These are phyloP conservation scores for Lasius fuliginosus DNA, from an alignment of 2,888 invertebrate genomes.

Conservation along the genomic window DNA sequence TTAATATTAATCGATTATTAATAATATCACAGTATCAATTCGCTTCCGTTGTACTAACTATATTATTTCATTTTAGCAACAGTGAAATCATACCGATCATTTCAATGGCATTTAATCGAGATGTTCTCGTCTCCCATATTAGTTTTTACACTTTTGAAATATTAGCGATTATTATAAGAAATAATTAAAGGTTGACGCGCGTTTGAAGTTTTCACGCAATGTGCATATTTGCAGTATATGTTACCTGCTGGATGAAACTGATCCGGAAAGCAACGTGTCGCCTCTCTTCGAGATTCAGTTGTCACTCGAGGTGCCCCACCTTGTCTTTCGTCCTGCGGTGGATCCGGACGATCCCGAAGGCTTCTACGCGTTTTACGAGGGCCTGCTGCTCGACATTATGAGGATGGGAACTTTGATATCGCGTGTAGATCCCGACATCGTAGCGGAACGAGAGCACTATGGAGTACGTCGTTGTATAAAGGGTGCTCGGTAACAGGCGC, in stretches of 20 bases:
- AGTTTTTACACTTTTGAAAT: neutral
- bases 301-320: constrained; percentile 91
- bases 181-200: neutral
- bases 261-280: constrained; percentile 87
- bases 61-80: no score
- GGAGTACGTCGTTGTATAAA: constrained; percentile 75
- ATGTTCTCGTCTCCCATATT: neutral
- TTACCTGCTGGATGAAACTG: constrained; percentile 89
- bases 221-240: constrained; percentile 86
- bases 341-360: constrained; percentile 90
- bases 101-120: neutral
- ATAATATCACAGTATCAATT: neutral
- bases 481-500: constrained; percentile 37
- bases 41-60: neutral
- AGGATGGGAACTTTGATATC: constrained; percentile 91
- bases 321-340: constrained; percentile 92
- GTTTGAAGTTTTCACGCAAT: neutral
- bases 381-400: constrained; percentile 92
- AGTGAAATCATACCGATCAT: no score
- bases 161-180: neutral
- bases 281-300: constrained; percentile 93
- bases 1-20: neutral
- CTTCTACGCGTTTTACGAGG: constrained; percentile 90
- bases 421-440: constrained; percentile 86
- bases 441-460: constrained; percentile 77